Base-by-base conservation (phyloP, 2,888 invertebrate genomes). In the Nysson spinosus region DNA sequence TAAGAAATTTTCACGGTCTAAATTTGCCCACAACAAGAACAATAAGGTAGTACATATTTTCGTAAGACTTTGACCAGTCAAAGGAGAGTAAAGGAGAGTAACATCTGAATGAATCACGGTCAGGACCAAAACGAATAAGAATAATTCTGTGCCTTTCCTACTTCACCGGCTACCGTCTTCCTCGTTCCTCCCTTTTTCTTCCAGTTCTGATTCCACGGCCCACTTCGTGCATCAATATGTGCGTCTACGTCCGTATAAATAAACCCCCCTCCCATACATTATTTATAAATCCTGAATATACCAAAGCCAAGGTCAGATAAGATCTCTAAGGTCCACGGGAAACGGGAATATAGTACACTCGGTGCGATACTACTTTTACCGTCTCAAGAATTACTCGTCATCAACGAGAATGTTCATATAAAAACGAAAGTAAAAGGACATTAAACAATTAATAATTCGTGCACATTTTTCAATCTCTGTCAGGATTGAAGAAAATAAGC, bases 211-310 rank as follows among this genome's bases (percentile, higher is more conserved):
- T 58, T 69, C 51, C 58, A 51, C 70, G 60, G 50, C 54, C 55
- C 74, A 66, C 30, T 68, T 57, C 52, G 50, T 6, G 35, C 57
- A 47, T 49, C 63, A 64, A 47, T 49, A 58, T 62, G 46, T 39
- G 52, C 52, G 64, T 58, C 51, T 43, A 46, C 52, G 46, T 52
- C 47, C 57, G 63, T 69, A 74, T 76, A 78, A 75, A 75, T 78
- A 78, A 78, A 75, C 70, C 50, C 55, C 68, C 61, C 70, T 50
- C 55, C 68, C 61, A 76, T 72, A 72, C 74, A 72, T 77, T 78
- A 79, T 79, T 78, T 79, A 79, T 78, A 74, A 67, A 64, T 62
- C 68, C 70, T 44, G 69, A 77, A 77, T 75, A 62, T 67, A 55
- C 70, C 61, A 51, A 67, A 70, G 51, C 61, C 74, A 74, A 73